Percentiles rank a stretch among this genome's conserved stretches.
phyloP scores from a whole-genome alignment of 2,888 invertebrate genomes.

The Pseudococcus jackbeardsleyi region DNA sequence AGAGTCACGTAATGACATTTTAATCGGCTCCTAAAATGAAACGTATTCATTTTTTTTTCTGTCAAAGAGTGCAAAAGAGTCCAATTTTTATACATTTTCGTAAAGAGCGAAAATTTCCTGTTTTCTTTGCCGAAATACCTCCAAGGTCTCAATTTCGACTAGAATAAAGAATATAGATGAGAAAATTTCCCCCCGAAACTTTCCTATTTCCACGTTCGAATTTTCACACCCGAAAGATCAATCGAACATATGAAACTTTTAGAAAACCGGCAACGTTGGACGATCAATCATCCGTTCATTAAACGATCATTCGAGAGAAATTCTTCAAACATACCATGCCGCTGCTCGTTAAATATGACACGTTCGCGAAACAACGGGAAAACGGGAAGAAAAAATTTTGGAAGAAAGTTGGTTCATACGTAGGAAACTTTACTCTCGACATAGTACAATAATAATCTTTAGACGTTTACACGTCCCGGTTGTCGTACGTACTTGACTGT shows the following conservation, averaged over 20 bases:
- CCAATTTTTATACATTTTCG: too few relatives aligned
- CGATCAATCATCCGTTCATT: background rate
- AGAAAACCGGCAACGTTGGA: background rate
- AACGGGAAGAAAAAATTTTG: background rate
- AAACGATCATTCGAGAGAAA: background rate
- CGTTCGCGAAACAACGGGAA: background rate
- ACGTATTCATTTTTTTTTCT: too few relatives aligned
- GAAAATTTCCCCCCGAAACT: too few relatives aligned
- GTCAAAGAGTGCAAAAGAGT: too few relatives aligned
- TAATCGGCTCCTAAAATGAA: too few relatives aligned
- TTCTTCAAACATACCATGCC: background rate
- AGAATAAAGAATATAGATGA: too few relatives aligned
- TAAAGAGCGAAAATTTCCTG: too few relatives aligned
- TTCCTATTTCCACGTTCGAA: too few relatives aligned
- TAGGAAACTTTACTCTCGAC: background rate
- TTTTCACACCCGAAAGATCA: too few relatives aligned
- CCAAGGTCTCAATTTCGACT: too few relatives aligned
- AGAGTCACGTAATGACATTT: too few relatives aligned
- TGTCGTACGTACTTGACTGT: background rate
- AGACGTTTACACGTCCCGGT: constrained; percentile 14
- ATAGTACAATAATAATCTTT: background rate
- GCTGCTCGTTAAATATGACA: background rate
- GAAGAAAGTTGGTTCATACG: constrained; percentile 12
- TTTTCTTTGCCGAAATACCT: too few relatives aligned
- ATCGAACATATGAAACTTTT: background rate